Conservation (phyloP, 2,797 vertebrate species). For the Rallus crepitans region DNA sequence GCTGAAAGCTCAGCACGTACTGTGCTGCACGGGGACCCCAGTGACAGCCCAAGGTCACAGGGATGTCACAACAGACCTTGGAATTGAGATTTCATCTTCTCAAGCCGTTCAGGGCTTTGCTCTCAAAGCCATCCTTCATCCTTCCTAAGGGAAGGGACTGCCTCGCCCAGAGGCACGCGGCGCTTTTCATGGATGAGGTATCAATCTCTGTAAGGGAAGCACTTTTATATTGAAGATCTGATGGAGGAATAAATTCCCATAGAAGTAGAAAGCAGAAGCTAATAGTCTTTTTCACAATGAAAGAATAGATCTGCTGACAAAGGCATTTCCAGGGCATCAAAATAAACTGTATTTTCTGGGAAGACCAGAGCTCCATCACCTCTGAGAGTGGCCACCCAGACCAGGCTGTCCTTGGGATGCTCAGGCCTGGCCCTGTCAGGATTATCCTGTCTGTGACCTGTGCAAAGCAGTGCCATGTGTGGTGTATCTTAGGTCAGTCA, state of each 20-base stretch:
- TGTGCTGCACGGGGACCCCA: fast-evolving
- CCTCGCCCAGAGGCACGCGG: background rate
- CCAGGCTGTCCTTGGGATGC: fast-evolving
- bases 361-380: background rate
- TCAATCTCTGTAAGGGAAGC: conserved; percentile 50
- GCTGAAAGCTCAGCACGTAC: fast-evolving
- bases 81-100: conserved; percentile 51
- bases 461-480: fast-evolving
- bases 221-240: conserved; percentile 65
- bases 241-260: conserved; percentile 68
- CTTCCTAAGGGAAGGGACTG: conserved; percentile 3
- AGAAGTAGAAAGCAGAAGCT: conserved; percentile 61
- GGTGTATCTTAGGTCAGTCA: background rate
- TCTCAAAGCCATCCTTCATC: conserved; percentile 57
- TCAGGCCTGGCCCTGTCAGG: fast-evolving
- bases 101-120: conserved; percentile 8
- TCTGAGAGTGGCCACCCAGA: background rate
- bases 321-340: conserved; percentile 47
- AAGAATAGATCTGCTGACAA: conserved; percentile 60
- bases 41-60: conserved; percentile 30
- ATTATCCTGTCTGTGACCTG: background rate
- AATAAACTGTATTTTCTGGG: background rate
- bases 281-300: conserved; percentile 56
- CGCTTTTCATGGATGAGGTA: background rate
- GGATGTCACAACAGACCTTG: conserved; percentile 12